These are phyloP conservation scores for Drosophila sordidula DNA, from an alignment of 2,888 invertebrate species.

Conservation along the genomic window DNA sequence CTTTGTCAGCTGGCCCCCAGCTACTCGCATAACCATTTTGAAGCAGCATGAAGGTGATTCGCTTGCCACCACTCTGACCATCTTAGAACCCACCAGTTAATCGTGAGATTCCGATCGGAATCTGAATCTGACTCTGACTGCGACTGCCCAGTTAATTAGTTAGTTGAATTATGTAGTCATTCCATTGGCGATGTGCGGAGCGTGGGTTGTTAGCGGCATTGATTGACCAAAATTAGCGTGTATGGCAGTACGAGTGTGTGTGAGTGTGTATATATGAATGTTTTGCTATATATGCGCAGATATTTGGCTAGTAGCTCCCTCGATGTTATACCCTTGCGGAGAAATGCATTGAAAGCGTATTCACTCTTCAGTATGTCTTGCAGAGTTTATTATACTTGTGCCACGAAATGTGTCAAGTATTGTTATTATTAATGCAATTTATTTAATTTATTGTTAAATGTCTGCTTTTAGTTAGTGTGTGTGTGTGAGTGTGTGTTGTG, in stretches of 20 bases:
- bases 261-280: constrained; percentile 4
- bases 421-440: constrained; percentile 12
- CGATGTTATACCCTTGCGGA: background rate
- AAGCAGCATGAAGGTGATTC: constrained; percentile 50
- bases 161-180: constrained; percentile 49
- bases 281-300: constrained; percentile 1
- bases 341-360: constrained; percentile 3
- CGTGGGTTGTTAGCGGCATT: constrained; percentile 70
- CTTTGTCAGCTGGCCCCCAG: background rate
- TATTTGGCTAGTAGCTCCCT: constrained; percentile 5
- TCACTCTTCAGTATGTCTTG: constrained; percentile 1
- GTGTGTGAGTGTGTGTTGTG: constrained; percentile 51
- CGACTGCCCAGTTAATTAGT: constrained; percentile 64
- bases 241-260: background rate
- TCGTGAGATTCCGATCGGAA: background rate
- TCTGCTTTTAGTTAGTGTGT: constrained; percentile 16
- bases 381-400: too few species aligned
- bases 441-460: constrained; percentile 13
- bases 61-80: constrained; percentile 45
- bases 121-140: constrained; percentile 8
- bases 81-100: constrained; percentile 43
- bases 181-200: constrained; percentile 18
- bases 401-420: too few species aligned
- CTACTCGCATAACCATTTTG: constrained; percentile 25
- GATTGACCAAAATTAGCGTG: constrained; percentile 73